These are phyloP conservation scores for Kradibia gibbosae DNA, from an alignment of 1,140 invertebrate species.

Conservation along the genomic window DNA sequence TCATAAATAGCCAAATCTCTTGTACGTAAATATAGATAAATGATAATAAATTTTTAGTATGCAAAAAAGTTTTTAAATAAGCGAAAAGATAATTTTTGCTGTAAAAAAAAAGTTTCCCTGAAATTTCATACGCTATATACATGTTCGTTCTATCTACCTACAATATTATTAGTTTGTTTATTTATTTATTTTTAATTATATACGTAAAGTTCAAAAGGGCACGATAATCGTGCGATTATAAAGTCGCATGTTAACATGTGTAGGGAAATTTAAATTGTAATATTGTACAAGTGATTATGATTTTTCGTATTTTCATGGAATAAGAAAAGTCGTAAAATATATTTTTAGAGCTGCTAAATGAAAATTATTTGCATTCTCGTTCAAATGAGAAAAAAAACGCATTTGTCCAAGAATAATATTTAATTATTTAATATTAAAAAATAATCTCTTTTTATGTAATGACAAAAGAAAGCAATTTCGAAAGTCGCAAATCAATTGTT, in stretches of 20 bases:
- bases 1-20: neutral
- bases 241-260: neutral
- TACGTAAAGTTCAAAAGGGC: neutral
- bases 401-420: no score
- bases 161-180: neutral
- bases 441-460: no score
- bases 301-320: neutral
- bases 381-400: no score
- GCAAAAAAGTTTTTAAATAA: neutral
- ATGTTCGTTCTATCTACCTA: neutral
- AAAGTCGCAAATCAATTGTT: neutral
- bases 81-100: neutral
- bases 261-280: neutral
- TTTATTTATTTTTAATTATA: slow-evolving; percentile 20
- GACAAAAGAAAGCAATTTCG: neutral
- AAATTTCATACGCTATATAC: neutral
- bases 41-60: neutral
- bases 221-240: neutral
- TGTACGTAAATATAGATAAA: neutral
- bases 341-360: no score
- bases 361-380: no score
- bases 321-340: neutral
- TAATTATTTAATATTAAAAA: neutral
- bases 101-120: neutral
- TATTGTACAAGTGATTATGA: neutral